These are phyloP conservation scores for Ascaphus truei DNA, from an alignment of 2,113 vertebrate species.

Conservation along the genomic window DNA sequence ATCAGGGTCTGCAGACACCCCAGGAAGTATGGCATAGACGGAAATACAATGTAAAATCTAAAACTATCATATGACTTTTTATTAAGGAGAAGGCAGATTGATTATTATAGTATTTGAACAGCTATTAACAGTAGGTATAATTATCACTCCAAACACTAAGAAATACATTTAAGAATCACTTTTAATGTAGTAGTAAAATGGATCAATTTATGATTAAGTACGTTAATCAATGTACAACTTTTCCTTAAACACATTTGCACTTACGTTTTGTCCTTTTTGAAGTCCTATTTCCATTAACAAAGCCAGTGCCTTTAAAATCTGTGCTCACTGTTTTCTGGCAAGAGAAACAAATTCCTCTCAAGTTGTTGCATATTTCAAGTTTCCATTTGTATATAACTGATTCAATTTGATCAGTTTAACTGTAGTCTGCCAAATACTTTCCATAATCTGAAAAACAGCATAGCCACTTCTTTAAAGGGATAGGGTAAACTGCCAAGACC, in stretches of 20 bases:
- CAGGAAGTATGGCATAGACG: no score
- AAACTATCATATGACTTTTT: no score
- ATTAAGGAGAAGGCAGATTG: no score
- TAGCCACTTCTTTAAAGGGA: neutral
- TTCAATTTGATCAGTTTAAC: slow-evolving; percentile 2
- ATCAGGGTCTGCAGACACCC: no score
- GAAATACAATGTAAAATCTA: no score
- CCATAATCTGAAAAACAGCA: slow-evolving; percentile 7
- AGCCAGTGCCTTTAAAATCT: neutral
- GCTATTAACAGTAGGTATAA: no score
- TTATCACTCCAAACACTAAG: no score
- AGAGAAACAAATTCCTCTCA: neutral
- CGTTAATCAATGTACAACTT: neutral
- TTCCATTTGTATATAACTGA: slow-evolving; percentile 23
- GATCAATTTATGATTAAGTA: no score
- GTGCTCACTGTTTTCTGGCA: neutral
- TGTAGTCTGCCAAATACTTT: slow-evolving; percentile 14
- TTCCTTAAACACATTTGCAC: neutral
- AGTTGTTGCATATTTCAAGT: no score
- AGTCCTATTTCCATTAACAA: slow-evolving; percentile 12
- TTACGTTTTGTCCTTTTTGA: neutral
- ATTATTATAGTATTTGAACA: no score
- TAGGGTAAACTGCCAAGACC: neutral
- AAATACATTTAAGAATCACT: no score
- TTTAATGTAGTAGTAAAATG: no score